These are phyloP conservation scores for Limnephilus rhombicus DNA, from an alignment of 2,888 invertebrate genomes.

Conservation along the genomic window DNA sequence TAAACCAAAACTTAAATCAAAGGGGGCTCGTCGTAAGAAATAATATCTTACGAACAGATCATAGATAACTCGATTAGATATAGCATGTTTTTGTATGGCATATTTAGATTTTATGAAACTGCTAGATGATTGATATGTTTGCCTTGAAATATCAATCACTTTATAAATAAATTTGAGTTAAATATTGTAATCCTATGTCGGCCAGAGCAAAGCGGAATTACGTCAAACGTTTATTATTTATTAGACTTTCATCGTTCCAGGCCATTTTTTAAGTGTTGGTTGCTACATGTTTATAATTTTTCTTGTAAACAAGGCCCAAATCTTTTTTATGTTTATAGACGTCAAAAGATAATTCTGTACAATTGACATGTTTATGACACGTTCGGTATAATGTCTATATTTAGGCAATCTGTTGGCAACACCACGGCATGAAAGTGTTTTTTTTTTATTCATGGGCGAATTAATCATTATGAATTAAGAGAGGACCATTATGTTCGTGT, in stretches of 20 bases:
- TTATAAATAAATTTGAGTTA: neutral
- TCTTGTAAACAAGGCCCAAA: neutral
- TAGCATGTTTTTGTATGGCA: neutral
- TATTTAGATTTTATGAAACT: neutral
- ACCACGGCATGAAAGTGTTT: neutral
- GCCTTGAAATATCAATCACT: neutral
- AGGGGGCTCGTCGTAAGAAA: neutral
- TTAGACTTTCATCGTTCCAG: neutral
- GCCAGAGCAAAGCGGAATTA: neutral
- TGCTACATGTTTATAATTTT: neutral
- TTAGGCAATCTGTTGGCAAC: neutral
- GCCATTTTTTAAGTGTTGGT: neutral
- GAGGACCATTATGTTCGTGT: neutral
- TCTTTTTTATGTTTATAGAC: neutral
- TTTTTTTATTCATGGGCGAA: neutral
- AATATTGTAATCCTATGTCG: neutral
- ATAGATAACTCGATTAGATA: neutral
- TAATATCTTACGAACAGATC: neutral
- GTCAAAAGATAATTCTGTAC: neutral
- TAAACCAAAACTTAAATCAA: neutral
- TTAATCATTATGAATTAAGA: neutral
- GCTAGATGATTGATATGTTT: neutral
- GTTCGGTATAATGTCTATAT: neutral
- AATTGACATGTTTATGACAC: neutral
- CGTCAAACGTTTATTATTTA: neutral